These are phyloP conservation scores for Pristionchus exspectatus DNA, from an alignment of 2,888 invertebrate species.

Conservation along the genomic window DNA sequence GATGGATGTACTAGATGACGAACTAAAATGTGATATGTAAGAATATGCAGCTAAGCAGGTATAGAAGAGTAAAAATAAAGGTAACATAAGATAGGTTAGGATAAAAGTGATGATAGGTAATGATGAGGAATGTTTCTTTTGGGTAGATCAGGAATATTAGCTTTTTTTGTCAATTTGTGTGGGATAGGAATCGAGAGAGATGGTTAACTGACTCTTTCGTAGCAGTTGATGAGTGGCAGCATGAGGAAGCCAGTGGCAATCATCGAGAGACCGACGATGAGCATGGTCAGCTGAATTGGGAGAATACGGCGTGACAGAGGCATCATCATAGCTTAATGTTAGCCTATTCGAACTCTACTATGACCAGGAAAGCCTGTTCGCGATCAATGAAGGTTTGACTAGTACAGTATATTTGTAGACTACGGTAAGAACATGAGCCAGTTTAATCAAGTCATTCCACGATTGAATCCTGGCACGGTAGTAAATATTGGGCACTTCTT, in stretches of 20 bases:
- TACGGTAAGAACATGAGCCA: conserved; percentile 34
- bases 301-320: neutral
- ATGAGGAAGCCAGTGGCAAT: neutral
- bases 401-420: no score
- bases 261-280: conserved; percentile 2
- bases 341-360: neutral
- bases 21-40: neutral
- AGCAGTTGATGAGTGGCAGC: conserved; percentile 34
- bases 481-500: neutral
- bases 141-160: neutral
- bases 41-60: neutral
- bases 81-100: no score
- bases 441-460: neutral
- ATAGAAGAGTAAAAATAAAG: neutral
- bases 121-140: no score
- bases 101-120: no score
- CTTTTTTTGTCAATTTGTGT: no score
- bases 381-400: no score
- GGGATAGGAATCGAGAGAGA: no score
- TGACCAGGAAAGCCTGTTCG: no score
- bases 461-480: neutral
- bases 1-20: no score
- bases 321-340: neutral
- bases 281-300: neutral
- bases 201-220: neutral